Evolutionary conservation across 2,113 vertebrate genomes (phyloP).

Genomic region (Diadophis punctatus): DNA sequence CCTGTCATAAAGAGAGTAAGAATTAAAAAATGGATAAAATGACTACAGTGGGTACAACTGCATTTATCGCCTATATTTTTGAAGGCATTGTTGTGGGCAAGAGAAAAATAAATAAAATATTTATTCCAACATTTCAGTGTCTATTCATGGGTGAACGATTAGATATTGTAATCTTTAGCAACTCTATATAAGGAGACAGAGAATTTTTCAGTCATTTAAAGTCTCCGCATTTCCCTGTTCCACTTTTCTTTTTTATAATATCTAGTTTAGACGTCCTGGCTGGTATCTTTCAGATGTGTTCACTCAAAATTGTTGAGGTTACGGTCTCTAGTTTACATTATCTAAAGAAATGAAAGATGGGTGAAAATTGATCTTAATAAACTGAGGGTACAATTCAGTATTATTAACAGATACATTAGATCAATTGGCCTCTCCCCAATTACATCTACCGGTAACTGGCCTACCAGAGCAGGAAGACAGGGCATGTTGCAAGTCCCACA

Average conservation of each 20-base stretch:
- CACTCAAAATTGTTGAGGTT: background rate
- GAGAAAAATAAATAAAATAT: background rate
- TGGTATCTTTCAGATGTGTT: background rate
- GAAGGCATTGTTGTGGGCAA: background rate
- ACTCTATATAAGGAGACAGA: background rate
- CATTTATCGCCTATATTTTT: background rate
- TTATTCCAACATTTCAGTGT: background rate
- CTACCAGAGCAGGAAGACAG: background rate
- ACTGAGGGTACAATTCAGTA: background rate
- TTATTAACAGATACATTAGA: background rate
- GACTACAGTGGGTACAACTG: background rate
- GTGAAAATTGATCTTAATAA: background rate
- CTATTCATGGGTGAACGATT: background rate
- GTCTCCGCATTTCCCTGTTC: background rate
- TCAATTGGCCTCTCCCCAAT: background rate
- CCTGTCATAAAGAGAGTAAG: slow-evolving; percentile 53
- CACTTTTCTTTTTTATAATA: background rate
- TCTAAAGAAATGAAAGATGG: background rate
- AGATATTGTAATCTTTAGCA: background rate
- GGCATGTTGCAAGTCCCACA: background rate
- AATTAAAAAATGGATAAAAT: background rate
- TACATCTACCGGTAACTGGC: background rate
- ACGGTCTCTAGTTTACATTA: background rate
- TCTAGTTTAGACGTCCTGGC: background rate
- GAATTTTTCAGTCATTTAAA: background rate